phyloP scores from a whole-genome alignment of 2,113 vertebrate genomes.

The Serinus canaria region DNA sequence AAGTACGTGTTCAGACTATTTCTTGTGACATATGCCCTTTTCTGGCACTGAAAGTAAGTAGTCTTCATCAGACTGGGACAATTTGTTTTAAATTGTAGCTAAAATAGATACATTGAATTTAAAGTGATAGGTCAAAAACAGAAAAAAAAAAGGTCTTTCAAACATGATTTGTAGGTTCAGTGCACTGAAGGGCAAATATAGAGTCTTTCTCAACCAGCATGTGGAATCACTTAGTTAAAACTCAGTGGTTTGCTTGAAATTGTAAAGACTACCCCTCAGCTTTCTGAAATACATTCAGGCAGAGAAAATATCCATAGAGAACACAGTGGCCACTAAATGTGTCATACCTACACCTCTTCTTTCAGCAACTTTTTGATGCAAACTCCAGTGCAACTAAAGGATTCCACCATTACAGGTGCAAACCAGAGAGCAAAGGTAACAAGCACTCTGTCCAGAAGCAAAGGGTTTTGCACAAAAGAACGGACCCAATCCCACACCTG shows the following conservation, averaged over 20 bases:
- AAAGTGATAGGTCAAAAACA: slow-evolving; percentile 45
- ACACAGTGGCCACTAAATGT: not conserved
- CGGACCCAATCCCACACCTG: not conserved
- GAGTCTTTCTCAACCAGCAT: slow-evolving; percentile 56
- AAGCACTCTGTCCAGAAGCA: not conserved
- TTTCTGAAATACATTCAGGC: slow-evolving; percentile 29
- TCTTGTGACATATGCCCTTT: slow-evolving; percentile 44
- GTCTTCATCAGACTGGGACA: slow-evolving; percentile 47
- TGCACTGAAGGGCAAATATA: not conserved
- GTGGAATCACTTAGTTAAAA: slow-evolving; percentile 66
- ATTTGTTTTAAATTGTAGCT: slow-evolving; percentile 61
- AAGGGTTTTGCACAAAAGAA: not conserved
- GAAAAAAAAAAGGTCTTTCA: slow-evolving; percentile 6
- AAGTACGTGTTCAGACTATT: slow-evolving; percentile 27
- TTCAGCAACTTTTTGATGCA: slow-evolving; percentile 25
- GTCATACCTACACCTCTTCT: not conserved
- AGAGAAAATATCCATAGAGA: not conserved
- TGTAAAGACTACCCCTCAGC: not conserved
- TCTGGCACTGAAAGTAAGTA: slow-evolving; percentile 29
- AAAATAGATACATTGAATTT: slow-evolving; percentile 43
- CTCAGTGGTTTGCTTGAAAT: slow-evolving; percentile 1
- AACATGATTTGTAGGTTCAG: slow-evolving; percentile 48
- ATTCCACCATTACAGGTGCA: not conserved
- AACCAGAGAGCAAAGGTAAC: not conserved
- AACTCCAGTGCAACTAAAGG: not conserved